Evolutionary conservation across 1,140 invertebrate genomes (phyloP).

Genomic region (Periplaneta americana): DNA sequence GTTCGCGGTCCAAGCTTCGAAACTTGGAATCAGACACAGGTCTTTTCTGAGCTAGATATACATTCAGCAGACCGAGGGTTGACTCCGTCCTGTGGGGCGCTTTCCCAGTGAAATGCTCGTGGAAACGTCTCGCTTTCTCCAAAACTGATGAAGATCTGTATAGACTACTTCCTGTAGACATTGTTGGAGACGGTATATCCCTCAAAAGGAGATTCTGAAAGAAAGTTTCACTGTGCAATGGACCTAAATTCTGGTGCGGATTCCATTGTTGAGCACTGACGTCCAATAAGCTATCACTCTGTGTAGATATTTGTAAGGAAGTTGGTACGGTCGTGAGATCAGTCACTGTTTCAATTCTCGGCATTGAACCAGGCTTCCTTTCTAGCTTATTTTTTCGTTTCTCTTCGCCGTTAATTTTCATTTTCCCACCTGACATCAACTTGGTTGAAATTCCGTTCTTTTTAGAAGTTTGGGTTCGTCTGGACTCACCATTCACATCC

Average conservation of each 20-base stretch:
- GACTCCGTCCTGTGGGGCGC: slow-evolving; percentile 42
- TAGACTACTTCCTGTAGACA: slow-evolving; percentile 30
- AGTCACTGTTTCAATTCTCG: not conserved
- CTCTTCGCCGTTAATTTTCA: slow-evolving; percentile 22
- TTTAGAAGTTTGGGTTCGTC: not conserved
- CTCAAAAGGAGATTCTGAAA: slow-evolving; percentile 64
- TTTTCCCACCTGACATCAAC: not conserved
- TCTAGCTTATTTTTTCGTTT: slow-evolving; percentile 28
- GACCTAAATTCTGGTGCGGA: not conserved
- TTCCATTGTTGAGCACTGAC: not conserved
- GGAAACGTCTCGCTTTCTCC: slow-evolving; percentile 57
- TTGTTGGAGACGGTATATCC: slow-evolving; percentile 33
- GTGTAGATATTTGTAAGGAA: not conserved
- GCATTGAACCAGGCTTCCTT: not conserved
- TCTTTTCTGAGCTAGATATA: slow-evolving; percentile 60
- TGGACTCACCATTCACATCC: not conserved
- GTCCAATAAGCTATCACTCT: not conserved
- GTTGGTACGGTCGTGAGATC: not conserved
- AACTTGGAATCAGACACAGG: slow-evolving; percentile 68
- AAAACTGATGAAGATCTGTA: slow-evolving; percentile 47
- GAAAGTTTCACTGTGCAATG: slow-evolving; percentile 52
- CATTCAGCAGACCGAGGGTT: slow-evolving; percentile 46
- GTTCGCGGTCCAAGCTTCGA: slow-evolving; percentile 54
- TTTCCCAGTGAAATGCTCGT: slow-evolving; percentile 31
- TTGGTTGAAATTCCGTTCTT: not conserved